Conservation (phyloP, 2,797 vertebrate genomes). For the Myiotriccus ornatus region DNA sequence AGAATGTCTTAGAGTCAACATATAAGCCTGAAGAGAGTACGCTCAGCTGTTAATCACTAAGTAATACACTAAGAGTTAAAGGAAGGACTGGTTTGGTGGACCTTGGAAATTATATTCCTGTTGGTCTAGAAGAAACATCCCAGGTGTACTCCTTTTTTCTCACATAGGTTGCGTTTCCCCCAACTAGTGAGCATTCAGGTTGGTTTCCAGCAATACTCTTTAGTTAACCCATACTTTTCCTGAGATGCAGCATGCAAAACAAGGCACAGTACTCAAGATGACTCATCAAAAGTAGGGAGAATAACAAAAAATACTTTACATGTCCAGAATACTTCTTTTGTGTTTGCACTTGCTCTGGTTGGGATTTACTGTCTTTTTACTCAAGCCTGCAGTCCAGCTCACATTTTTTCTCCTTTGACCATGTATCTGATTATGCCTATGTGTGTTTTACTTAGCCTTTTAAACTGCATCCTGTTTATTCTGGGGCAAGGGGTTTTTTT, state of each 20-base stretch:
- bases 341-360: neutral
- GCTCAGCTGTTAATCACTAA: neutral
- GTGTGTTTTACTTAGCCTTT: neutral
- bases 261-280: neutral
- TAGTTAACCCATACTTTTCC: neutral
- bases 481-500: neutral
- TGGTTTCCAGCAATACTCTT: neutral
- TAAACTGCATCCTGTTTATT: neutral
- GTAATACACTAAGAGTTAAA: neutral
- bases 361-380: neutral
- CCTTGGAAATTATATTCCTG: neutral
- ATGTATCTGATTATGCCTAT: neutral
- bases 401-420: neutral
- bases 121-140: neutral
- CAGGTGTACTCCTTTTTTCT: neutral
- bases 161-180: neutral
- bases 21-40: neutral
- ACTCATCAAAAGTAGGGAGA: neutral
- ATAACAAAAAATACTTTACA: neutral
- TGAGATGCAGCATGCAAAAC: neutral
- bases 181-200: neutral
- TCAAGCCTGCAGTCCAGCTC: neutral
- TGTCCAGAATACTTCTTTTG: neutral
- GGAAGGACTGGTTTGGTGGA: neutral
- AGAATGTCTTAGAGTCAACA: neutral